Base-by-base conservation (phyloP, 2,888 invertebrate genomes). In the Sericinus montela region DNA sequence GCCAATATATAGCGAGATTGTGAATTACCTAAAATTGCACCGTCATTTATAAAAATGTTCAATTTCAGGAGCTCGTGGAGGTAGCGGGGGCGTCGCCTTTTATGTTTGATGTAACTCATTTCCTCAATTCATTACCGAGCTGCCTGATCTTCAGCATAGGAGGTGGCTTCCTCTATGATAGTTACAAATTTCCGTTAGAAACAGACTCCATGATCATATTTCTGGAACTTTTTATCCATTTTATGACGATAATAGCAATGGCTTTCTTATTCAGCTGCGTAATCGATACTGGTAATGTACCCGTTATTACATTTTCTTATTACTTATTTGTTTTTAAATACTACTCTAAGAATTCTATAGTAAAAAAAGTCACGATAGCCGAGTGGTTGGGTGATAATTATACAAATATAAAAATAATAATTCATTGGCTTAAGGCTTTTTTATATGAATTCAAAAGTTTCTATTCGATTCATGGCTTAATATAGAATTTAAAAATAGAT, bases 31-130 rank as follows among this genome's bases (percentile, higher is more conserved):
- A n/a, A n/a, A 23, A 23, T 23, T 6, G 23, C 25, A 25, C 7
- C 6, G 25, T 6, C 25, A 7, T 25, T 1, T 7, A 2, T 6
- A 25, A 6, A 5, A 42, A 49, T 51, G 4, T 32, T 34, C 15
- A 6, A 6, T 48, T 44, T 15, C 73, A 94, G 94, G 94, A 94
- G 75, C 89, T 94, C 14, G 92, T 94, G 90, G 93, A 93, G 76
- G 93, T 95, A 91, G 93, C 93, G 83, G 95, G 95, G 0, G 84
- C 95, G 47, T 88, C 91, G 13, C 87, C 90, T 34, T 91, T 91
- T 82, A 75, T 91, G 54, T 89, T 94, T 45, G 92, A 92, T 90
- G 14, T 90, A 2, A 92, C 93, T 0, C 94, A 94, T 91, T 93
- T 92, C 63, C 65, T 93, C 40, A 92, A 93, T 69, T 90, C 91